phyloP scores from a whole-genome alignment of 2,888 invertebrate species.

The Eulithis prunata region DNA sequence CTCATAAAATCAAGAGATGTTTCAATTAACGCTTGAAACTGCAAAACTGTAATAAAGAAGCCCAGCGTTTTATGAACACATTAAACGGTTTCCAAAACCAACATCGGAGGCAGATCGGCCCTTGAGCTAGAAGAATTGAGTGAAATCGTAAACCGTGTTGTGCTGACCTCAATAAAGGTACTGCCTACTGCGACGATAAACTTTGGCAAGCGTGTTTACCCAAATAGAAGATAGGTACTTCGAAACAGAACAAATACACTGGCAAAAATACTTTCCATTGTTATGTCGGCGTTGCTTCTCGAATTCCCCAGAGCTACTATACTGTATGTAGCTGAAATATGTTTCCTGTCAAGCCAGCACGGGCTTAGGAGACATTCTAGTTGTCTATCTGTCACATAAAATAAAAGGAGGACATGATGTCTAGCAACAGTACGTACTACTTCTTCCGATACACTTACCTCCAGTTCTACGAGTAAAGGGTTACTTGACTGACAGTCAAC shows the following conservation, averaged over 20 bases:
- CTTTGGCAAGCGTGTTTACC: slow-evolving; percentile 43
- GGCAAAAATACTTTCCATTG: slow-evolving; percentile 6
- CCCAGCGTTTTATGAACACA: slow-evolving; percentile 52
- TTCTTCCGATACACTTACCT: neutral
- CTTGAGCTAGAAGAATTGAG: slow-evolving; percentile 61
- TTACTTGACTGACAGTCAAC: neutral
- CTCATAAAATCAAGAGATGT: slow-evolving; percentile 47
- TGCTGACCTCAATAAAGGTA: slow-evolving; percentile 65
- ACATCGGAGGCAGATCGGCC: slow-evolving; percentile 56
- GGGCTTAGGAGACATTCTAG: slow-evolving; percentile 4
- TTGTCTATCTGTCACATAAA: slow-evolving; percentile 2
- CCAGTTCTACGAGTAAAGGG: neutral
- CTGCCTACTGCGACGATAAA: slow-evolving; percentile 51
- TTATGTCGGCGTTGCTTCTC: neutral
- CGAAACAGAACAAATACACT: slow-evolving; percentile 37
- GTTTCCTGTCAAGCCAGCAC: slow-evolving; percentile 13
- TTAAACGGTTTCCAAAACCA: slow-evolving; percentile 65
- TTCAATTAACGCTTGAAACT: slow-evolving; percentile 49
- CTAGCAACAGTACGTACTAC: neutral
- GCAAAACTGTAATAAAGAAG: slow-evolving; percentile 49
- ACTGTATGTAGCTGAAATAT: slow-evolving; percentile 4
- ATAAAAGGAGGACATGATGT: neutral
- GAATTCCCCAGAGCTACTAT: slow-evolving; percentile 5
- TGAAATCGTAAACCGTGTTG: slow-evolving; percentile 71
- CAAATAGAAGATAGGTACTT: slow-evolving; percentile 48